phyloP scores from a whole-genome alignment of 2,113 vertebrate species.

The Chaetodon trifascialis region DNA sequence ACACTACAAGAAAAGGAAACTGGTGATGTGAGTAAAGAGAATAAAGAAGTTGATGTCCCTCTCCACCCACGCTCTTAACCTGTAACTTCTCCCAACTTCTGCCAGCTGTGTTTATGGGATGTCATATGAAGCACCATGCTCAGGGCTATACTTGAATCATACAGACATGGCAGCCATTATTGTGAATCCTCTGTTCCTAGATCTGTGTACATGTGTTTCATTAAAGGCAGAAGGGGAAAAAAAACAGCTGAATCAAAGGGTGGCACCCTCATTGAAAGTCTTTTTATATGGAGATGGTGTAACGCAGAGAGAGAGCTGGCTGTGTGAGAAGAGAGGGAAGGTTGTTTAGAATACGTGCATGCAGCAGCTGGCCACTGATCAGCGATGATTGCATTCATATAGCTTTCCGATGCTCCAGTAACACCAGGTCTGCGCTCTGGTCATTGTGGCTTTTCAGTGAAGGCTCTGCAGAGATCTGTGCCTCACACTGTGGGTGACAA shows the following conservation, averaged over 20 bases:
- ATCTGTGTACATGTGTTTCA: constrained; percentile 13
- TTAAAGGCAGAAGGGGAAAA: background rate
- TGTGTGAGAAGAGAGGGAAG: background rate
- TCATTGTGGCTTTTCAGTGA: constrained; percentile 23
- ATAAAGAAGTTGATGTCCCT: background rate
- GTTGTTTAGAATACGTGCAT: constrained; percentile 8
- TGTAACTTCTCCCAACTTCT: background rate
- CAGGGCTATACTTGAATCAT: background rate
- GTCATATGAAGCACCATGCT: background rate
- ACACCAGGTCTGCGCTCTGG: constrained; percentile 17
- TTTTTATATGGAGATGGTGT: constrained; percentile 12
- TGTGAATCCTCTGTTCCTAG: background rate
- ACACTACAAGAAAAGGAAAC: background rate
- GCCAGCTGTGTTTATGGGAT: background rate
- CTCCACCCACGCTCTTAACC: background rate
- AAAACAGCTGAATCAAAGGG: constrained; percentile 4
- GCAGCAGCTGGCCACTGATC: constrained; percentile 15
- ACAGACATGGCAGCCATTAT: constrained; percentile 5
- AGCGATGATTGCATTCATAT: constrained; percentile 17
- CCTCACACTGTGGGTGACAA: constrained; percentile 11
- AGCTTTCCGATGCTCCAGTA: constrained; percentile 50
- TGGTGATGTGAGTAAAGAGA: background rate
- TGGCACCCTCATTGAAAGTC: background rate
- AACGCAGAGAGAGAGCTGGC: background rate
- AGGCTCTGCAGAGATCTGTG: background rate